A percentile compares a stretch with the other conserved stretches of the same genome.
Evolutionary conservation across 2,888 invertebrate genomes (phyloP).

Genomic region (Iphiclides podalirius): DNA sequence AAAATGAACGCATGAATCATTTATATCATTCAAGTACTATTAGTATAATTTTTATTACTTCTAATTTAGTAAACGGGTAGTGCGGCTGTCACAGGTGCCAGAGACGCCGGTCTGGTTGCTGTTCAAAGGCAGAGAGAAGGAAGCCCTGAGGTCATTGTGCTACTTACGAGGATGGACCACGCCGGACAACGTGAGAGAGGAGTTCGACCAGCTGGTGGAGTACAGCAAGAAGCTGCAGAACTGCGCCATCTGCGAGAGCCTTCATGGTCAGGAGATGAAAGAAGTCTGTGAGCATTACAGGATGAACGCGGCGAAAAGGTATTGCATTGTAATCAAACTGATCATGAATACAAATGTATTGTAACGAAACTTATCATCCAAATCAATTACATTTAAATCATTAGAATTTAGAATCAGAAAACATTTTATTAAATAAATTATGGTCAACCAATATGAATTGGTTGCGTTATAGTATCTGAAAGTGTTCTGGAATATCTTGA

Average conservation of each 20-base stretch:
- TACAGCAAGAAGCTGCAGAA: constrained; percentile 59
- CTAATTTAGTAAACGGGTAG: too few species aligned
- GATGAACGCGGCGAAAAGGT: constrained; percentile 58
- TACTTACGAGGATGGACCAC: constrained; percentile 79
- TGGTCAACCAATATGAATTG: too few species aligned
- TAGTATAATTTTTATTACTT: too few species aligned
- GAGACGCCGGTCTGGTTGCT: constrained; percentile 81
- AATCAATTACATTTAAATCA: too few species aligned
- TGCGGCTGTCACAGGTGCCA: constrained; percentile 68
- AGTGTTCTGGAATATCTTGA: too few species aligned
- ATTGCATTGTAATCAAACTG: constrained; percentile 11
- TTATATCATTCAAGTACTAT: too few species aligned
- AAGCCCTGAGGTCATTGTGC: constrained; percentile 73
- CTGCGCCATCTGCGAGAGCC: constrained; percentile 56
- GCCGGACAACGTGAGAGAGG: constrained; percentile 66
- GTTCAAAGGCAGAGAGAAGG: constrained; percentile 66
- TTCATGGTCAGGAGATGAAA: constrained; percentile 33
- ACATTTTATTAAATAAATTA: too few species aligned
- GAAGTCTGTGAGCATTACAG: constrained; percentile 50
- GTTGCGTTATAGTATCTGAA: too few species aligned
- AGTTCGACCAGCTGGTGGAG: constrained; percentile 60
- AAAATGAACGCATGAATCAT: too few species aligned
- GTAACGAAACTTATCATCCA: too few species aligned
- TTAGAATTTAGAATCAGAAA: too few species aligned
- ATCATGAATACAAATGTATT: too few species aligned